These are phyloP conservation scores for Pteria penguin DNA, from an alignment of 2,888 invertebrate genomes.

Conservation along the genomic window DNA sequence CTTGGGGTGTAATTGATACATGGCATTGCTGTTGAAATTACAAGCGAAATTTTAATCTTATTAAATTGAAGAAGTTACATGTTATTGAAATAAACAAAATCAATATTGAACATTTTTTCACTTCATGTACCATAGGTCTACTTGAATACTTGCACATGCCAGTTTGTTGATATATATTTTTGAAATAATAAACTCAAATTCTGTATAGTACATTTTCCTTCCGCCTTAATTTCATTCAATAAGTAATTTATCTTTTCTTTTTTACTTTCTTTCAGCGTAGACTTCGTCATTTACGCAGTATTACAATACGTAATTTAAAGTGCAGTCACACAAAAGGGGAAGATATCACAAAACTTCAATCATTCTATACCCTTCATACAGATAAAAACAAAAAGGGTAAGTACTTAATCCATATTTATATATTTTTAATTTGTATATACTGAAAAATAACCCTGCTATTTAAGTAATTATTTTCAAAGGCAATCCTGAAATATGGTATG, in stretches of 20 bases:
- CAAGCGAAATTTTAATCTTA: no score
- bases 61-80: no score
- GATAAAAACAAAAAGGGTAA: conserved; percentile 69
- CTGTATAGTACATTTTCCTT: no score
- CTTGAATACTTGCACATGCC: neutral
- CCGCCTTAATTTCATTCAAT: no score
- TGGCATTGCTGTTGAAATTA: no score
- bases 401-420: neutral
- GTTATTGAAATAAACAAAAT: no score
- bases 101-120: no score
- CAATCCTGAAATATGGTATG: no score
- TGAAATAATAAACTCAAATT: neutral
- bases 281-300: conserved; percentile 73
- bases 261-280: conserved; percentile 84
- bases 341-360: conserved; percentile 64
- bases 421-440: neutral
- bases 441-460: neutral
- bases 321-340: conserved; percentile 62
- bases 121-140: no score
- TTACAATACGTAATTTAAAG: conserved; percentile 74
- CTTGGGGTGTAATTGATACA: no score
- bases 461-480: no score
- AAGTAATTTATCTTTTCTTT: no score
- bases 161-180: neutral
- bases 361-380: conserved; percentile 75